Base-by-base conservation (phyloP, 2,113 vertebrate species). In the Syngnathus scovelli region DNA sequence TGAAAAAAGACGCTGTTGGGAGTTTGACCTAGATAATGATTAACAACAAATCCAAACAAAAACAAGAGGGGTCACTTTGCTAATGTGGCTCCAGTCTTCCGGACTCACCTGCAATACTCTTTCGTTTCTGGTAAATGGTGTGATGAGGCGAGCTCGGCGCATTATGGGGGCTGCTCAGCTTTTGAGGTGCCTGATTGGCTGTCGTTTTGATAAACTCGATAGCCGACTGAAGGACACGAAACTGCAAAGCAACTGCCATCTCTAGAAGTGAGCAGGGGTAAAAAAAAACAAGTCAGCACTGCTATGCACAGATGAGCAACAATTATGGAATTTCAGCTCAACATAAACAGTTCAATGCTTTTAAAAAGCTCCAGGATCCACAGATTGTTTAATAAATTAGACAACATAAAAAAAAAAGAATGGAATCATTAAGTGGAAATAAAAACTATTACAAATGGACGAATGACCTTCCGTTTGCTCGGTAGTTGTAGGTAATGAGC, bases 151-250 rank as follows among this genome's bases (percentile, higher is more conserved):
- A 82, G 38, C 85, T 79, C 2, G 89, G 78, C 0, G 86, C 72
- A 0, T 87, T 91, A 4, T 80, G 83, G 1, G 92, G 87, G 55
- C 86, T 75, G 8, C 88, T 79, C 68, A 90, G 74, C 67, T 88
- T 92, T 80, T 92, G 93, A 49, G 90, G 86, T 64, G 94, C 94
- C 73, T 94, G 94, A 85, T 88, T 94, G 79, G 94, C 92, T 13
- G 95, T 95, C 0, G 93, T 96, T 85, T 92, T 95, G 80, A 99
- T 98, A 78, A 96, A 94, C 74, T 98, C 94, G 39, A 98, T 90
- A 7, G 95, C 95, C 27, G 96, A 93, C 71, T 97, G 96, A 67
- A 99, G 93, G 79, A 98, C 93, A 21, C 91, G 92, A 65, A 96
- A 92, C 85, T 99, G 96, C 61, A 98, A 86, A 41, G 92, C 93